These are phyloP conservation scores for Megalonaias nervosa DNA, from an alignment of 1,140 invertebrate species.

Conservation along the genomic window DNA sequence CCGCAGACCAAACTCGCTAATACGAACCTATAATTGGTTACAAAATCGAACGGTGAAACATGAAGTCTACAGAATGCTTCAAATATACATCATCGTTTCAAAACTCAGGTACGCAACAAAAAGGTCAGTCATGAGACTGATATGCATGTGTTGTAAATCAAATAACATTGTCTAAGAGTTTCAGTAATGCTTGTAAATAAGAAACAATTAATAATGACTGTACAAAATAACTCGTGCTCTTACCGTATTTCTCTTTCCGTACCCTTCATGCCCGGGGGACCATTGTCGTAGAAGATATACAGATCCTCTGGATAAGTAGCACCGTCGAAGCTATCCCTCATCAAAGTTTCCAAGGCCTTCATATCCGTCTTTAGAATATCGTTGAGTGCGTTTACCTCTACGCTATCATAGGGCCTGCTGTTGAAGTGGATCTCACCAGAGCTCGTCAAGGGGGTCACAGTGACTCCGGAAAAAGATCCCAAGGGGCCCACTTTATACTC, in stretches of 20 bases:
- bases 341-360: conserved; percentile 7
- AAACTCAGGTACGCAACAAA: too few relatives aligned
- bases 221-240: too few relatives aligned
- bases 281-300: conserved; percentile 11
- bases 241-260: conserved; percentile 18
- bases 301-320: conserved; percentile 10
- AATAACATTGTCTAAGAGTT: too few relatives aligned
- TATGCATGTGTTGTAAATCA: too few relatives aligned
- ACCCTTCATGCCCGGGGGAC: conserved; percentile 20
- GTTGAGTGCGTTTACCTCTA: conserved; percentile 17
- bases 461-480: neutral
- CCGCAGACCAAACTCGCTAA: too few relatives aligned
- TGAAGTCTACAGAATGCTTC: too few relatives aligned
- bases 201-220: too few relatives aligned
- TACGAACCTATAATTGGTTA: too few relatives aligned
- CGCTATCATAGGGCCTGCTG: conserved; percentile 17
- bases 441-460: neutral
- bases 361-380: conserved; percentile 8
- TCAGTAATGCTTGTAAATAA: too few relatives aligned
- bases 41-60: too few relatives aligned
- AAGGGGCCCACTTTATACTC: conserved; percentile 29
- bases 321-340: conserved; percentile 27
- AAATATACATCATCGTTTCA: too few relatives aligned
- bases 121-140: too few relatives aligned
- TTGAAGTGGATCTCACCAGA: conserved; percentile 23